A percentile compares a stretch with the other conserved stretches of the same genome.
Conservation (phyloP, 1,140 invertebrate genomes). For the Gonatopus flavifemur region DNA sequence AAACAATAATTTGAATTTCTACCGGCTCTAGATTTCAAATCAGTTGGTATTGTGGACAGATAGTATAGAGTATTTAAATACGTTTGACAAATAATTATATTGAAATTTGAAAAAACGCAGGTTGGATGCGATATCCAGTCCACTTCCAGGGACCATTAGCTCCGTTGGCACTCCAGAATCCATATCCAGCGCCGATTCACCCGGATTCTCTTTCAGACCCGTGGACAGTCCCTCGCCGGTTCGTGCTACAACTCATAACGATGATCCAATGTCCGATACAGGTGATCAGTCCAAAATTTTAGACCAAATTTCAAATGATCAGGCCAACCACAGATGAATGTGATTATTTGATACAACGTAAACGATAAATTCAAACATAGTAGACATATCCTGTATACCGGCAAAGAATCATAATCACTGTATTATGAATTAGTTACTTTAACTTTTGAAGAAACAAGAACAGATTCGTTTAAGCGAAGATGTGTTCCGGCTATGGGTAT, state of each 20-base stretch:
- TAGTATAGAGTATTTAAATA: background rate
- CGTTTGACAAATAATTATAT: background rate
- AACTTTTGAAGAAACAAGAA: too few species aligned
- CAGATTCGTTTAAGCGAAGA: too few species aligned
- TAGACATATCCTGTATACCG: too few species aligned
- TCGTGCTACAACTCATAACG: conserved; percentile 34
- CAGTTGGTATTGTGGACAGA: too few species aligned
- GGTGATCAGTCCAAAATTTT: conserved; percentile 42
- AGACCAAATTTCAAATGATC: conserved; percentile 28
- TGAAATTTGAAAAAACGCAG: conserved; percentile 27
- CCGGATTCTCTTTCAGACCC: conserved; percentile 60
- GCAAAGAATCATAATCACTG: too few species aligned
- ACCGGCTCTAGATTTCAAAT: too few species aligned
- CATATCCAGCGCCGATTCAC: conserved; percentile 64
- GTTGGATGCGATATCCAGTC: conserved; percentile 57
- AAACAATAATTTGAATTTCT: too few species aligned
- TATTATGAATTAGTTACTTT: too few species aligned
- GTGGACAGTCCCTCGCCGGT: conserved; percentile 59
- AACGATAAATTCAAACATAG: conserved; percentile 4
- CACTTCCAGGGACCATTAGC: conserved; percentile 62
- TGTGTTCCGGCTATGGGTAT: too few species aligned
- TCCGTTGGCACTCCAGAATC: conserved; percentile 65
- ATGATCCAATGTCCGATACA: conserved; percentile 51
- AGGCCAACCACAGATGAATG: conserved; percentile 30
- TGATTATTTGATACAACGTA: conserved; percentile 1